Percentiles rank a stretch among this genome's conserved stretches.
These are phyloP conservation scores for Erebia aethiops DNA, from an alignment of 2,888 invertebrate genomes.

Conservation along the genomic window DNA sequence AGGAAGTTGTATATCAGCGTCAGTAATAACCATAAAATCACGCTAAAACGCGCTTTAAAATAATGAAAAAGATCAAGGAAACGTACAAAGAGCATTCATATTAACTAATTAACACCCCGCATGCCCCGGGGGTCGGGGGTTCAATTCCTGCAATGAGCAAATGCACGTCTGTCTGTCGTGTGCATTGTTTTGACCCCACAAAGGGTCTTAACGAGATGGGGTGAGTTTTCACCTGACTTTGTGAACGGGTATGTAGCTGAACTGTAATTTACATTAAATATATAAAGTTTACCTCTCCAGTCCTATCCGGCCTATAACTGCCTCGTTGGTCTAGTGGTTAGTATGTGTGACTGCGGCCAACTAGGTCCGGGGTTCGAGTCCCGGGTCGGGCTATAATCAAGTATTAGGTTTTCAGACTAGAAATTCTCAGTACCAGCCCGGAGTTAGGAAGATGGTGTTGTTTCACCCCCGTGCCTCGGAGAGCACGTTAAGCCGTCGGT, in stretches of 20 bases:
- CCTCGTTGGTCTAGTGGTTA: too few relatives aligned
- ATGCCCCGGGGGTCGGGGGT: constrained; percentile 36
- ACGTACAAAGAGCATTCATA: constrained; percentile 38
- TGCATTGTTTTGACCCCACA: constrained; percentile 34
- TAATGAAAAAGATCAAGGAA: constrained; percentile 37
- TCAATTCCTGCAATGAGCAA: constrained; percentile 30
- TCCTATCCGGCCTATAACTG: too few relatives aligned
- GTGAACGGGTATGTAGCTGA: constrained; percentile 7
- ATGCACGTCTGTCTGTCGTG: constrained; percentile 29
- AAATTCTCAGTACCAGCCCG: too few relatives aligned
- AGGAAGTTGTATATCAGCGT: background rate
- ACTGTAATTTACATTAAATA: background rate
- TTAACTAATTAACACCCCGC: constrained; percentile 39
- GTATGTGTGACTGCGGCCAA: too few relatives aligned
- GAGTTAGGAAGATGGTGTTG: too few relatives aligned
- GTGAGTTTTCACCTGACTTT: constrained; percentile 25
- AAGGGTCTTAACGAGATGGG: constrained; percentile 17
- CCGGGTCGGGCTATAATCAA: too few relatives aligned
- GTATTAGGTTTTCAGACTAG: too few relatives aligned
- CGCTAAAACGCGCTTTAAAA: constrained; percentile 30
- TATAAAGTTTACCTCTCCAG: too few relatives aligned
- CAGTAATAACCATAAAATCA: constrained; percentile 8
- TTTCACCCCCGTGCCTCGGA: too few relatives aligned
- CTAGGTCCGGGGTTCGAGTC: too few relatives aligned
- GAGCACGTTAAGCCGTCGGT: too few relatives aligned